phyloP scores from a whole-genome alignment of 1,140 invertebrate species.

The Drosophila malerkotliana region DNA sequence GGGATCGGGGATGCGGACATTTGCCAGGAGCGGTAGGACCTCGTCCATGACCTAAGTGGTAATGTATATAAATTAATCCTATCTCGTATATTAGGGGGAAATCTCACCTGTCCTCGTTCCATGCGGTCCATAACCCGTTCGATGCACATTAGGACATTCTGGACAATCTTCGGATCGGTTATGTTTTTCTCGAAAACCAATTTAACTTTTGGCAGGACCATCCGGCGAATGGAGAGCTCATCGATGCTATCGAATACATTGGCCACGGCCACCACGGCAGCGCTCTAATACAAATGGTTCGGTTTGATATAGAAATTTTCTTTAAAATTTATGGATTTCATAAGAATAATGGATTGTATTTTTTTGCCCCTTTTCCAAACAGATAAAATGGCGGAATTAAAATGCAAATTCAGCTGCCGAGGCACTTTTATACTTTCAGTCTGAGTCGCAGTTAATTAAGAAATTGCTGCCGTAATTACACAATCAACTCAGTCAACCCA shows the following conservation, averaged over 20 bases:
- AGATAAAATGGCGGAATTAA: conserved; percentile 21
- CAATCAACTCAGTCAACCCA: conserved; percentile 65
- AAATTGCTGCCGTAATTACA: conserved; percentile 73
- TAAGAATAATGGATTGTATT: conserved; percentile 18
- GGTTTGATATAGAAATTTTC: neutral
- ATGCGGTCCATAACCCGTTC: conserved; percentile 92
- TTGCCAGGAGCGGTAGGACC: conserved; percentile 95
- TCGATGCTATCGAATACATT: conserved; percentile 94
- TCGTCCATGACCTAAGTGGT: conserved; percentile 91
- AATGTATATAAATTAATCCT: neutral
- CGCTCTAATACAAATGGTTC: conserved; percentile 86
- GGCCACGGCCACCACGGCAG: conserved; percentile 94
- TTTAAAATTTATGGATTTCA: conserved; percentile 15
- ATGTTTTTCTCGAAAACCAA: conserved; percentile 94
- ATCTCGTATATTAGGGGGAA: too few relatives aligned
- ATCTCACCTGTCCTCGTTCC: conserved; percentile 89
- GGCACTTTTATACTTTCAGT: conserved; percentile 47
- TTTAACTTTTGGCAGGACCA: conserved; percentile 95
- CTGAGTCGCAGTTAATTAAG: conserved; percentile 69
- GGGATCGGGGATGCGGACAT: conserved; percentile 94
- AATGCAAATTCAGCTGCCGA: conserved; percentile 34
- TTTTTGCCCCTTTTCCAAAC: neutral
- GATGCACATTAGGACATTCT: conserved; percentile 90
- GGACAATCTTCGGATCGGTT: conserved; percentile 90
- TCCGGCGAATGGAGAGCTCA: conserved; percentile 91